Conservation (phyloP, 2,797 vertebrate genomes). For the Spinus olivaceus region DNA sequence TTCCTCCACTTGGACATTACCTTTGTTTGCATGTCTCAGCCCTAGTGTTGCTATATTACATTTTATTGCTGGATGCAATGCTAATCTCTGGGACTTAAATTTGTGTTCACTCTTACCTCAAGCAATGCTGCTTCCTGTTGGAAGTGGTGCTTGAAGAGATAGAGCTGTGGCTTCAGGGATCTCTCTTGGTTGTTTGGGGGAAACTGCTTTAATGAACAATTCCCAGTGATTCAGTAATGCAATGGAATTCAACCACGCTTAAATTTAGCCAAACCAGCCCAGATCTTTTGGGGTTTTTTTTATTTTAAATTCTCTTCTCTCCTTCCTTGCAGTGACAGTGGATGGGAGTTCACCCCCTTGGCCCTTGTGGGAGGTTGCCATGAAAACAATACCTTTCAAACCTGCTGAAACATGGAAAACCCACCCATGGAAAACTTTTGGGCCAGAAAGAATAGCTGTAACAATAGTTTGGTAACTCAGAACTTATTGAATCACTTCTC, state of each 20-base stretch:
- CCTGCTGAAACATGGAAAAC: constrained; percentile 18
- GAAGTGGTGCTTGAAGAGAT: background rate
- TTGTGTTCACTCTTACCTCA: background rate
- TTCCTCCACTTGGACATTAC: background rate
- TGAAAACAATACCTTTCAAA: constrained; percentile 35
- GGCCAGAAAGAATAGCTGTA: background rate
- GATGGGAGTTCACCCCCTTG: background rate
- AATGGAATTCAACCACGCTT: background rate
- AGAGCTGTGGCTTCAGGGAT: background rate
- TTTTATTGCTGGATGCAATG: background rate
- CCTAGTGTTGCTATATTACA: rapidly evolving
- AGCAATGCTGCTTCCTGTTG: background rate
- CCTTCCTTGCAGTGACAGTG: background rate
- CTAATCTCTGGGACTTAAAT: background rate
- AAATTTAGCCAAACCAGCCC: background rate
- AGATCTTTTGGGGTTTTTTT: background rate
- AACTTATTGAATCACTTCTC: background rate
- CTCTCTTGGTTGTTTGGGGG: background rate
- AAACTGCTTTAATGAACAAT: background rate
- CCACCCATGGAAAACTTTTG: background rate
- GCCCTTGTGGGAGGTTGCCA: background rate
- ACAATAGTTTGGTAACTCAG: constrained; percentile 28
- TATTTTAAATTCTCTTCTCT: background rate
- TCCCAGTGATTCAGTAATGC: background rate
- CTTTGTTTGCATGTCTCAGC: background rate